Conservation (phyloP, 2,888 invertebrate genomes). For the Ryuthela nishihirai region DNA sequence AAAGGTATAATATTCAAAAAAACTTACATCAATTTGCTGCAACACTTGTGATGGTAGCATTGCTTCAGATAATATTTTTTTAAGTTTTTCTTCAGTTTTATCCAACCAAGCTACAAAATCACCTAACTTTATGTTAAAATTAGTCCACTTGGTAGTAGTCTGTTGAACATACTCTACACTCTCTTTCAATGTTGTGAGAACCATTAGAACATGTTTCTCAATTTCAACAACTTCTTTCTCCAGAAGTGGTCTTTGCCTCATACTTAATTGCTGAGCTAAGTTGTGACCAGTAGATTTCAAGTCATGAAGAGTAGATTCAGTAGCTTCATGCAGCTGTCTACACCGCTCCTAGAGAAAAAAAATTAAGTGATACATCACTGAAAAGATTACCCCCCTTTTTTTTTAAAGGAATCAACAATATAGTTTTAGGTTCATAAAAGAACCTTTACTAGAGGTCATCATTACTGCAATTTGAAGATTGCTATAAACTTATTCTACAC, state of each 20-base stretch:
- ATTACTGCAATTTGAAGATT: too few relatives aligned
- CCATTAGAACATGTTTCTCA: slow-evolving; percentile 67
- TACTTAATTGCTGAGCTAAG: slow-evolving; percentile 63
- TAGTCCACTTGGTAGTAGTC: slow-evolving; percentile 74
- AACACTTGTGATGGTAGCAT: slow-evolving; percentile 18
- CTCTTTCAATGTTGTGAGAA: slow-evolving; percentile 74
- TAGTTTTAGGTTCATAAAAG: too few relatives aligned
- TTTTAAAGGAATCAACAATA: too few relatives aligned
- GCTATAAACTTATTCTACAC: too few relatives aligned
- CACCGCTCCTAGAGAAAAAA: slow-evolving; percentile 59
- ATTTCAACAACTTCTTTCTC: slow-evolving; percentile 70
- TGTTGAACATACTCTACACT: slow-evolving; percentile 75
- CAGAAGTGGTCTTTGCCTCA: slow-evolving; percentile 66
- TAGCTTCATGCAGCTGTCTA: slow-evolving; percentile 72
- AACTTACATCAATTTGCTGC: slow-evolving; percentile 30
- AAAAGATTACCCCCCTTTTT: too few relatives aligned
- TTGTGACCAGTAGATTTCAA: slow-evolving; percentile 67
- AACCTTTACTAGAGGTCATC: too few relatives aligned
- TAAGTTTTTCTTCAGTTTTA: slow-evolving; percentile 69
- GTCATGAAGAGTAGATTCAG: slow-evolving; percentile 69
- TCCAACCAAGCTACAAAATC: slow-evolving; percentile 78
- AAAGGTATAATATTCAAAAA: background rate
- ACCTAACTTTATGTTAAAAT: slow-evolving; percentile 69
- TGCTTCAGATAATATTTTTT: slow-evolving; percentile 56
- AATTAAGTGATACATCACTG: too few relatives aligned